Base-by-base conservation (phyloP, 2,797 vertebrate species). In the Cryptoprocta ferox region DNA sequence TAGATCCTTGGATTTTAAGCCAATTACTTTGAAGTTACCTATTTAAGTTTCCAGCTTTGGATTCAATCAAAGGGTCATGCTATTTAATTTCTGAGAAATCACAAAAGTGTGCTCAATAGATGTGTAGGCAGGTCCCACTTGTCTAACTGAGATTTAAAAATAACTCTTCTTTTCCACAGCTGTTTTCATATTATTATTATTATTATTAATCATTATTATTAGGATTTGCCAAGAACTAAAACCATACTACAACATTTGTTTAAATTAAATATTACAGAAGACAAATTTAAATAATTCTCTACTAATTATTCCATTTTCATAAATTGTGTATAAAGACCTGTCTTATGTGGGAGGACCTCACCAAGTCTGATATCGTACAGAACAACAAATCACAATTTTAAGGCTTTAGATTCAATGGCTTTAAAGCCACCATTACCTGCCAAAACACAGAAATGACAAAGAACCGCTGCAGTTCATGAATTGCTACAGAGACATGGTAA, bases 31-130 rank as follows among this genome's bases (percentile, higher is more conserved):
- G 56, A 97, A 97, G 91, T 96, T 93, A 82, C 18, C 68, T 89
- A 92, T 92, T 94, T 97, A 94, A 94, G 96, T 91, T 85, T 96
- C 83, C 68, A 95, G 45, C 53, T 96, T 95, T 94, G 78, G 50
- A 96, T 87, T 73, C 88, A 97, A 80, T 93, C 87, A 97, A 98
- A 93, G 81, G 83, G 73, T 96, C 95, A 87, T 71, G 75, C 96
- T 95, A 97, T 97, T 97, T 93, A 86, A 70, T 80, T 80, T 56
- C 15, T 87, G 83, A 81, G 35, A 93, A 89, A 98, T 95, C 37
- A 84, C 89, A 97, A 94, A 93, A 48, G 15, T 76, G 35, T 71
- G 37, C 68, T 94, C 91, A 89, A n/a, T 28, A 95, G 45, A 80
- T 2, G 12, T 94, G 45, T 94, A 61, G 37, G 42, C 42, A 95